phyloP scores from a whole-genome alignment of 2,797 vertebrate species.

The Syngnathus acus region DNA sequence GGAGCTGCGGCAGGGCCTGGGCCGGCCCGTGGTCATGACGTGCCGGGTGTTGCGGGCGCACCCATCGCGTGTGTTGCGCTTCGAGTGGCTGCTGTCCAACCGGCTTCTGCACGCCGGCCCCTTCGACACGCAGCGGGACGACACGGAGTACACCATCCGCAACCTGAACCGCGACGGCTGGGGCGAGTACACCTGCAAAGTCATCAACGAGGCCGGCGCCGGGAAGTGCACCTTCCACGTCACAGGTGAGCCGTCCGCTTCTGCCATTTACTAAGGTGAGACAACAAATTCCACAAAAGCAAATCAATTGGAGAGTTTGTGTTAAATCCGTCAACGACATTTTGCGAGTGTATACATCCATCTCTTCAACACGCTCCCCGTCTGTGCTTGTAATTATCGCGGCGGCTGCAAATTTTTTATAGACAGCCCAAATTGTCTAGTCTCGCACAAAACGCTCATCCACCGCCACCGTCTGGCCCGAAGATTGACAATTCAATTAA shows the following conservation, averaged over 20 bases:
- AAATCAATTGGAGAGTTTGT: background rate
- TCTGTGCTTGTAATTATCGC: conserved; percentile 14
- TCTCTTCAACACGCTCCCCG: conserved; percentile 6
- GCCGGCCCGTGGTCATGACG: conserved; percentile 82
- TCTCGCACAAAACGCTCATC: conserved; percentile 17
- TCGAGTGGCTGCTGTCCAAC: conserved; percentile 90
- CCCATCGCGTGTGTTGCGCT: conserved; percentile 86
- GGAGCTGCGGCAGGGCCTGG: conserved; percentile 91
- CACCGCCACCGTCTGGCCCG: background rate
- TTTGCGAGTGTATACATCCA: background rate
- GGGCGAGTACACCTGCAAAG: conserved; percentile 91
- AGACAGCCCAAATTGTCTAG: conserved; percentile 25
- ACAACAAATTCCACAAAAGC: background rate
- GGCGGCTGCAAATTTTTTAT: conserved; percentile 6
- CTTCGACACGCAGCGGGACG: conserved; percentile 82
- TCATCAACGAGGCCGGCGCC: conserved; percentile 91
- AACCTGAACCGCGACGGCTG: conserved; percentile 85
- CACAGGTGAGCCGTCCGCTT: conserved; percentile 72
- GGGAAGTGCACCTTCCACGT: conserved; percentile 93
- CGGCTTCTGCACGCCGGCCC: conserved; percentile 83
- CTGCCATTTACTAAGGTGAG: too few relatives aligned
- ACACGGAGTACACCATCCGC: conserved; percentile 82
- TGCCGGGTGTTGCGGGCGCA: conserved; percentile 88
- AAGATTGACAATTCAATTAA: conserved; percentile 32
- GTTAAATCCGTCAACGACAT: background rate